Evolutionary conservation across 1,140 invertebrate genomes (phyloP).

Genomic region (Drosophila nigromelanica): DNA sequence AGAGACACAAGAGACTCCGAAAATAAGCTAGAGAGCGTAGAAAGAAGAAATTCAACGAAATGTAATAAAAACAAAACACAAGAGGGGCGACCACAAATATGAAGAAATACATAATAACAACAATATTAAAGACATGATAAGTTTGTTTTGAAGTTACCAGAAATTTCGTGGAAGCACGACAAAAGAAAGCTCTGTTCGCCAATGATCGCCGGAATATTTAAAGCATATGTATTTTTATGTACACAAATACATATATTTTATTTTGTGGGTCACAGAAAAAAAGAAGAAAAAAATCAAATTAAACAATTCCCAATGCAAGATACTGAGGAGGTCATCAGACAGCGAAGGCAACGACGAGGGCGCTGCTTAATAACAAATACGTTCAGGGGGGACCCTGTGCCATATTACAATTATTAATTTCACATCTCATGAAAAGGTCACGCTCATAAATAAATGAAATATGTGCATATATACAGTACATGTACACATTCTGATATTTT

Average conservation of each 20-base stretch:
- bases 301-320: conserved; percentile 40
- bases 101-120: conserved; percentile 32
- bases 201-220: not conserved
- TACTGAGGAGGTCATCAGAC: conserved; percentile 52
- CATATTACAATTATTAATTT: conserved; percentile 73
- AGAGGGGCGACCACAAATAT: not conserved
- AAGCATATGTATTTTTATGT: conserved; percentile 13
- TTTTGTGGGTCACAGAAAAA: conserved; percentile 70
- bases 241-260: conserved; percentile 21
- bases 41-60: conserved; percentile 29
- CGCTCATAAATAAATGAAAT: conserved; percentile 37
- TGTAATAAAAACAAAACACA: conserved; percentile 36
- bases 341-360: conserved; percentile 18
- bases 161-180: conserved; percentile 52
- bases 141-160: conserved; percentile 56
- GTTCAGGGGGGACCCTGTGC: conserved; percentile 62
- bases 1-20: conserved; percentile 25
- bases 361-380: conserved; percentile 22
- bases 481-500: conserved; percentile 28
- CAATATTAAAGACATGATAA: conserved; percentile 35
- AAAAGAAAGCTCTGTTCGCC: conserved; percentile 53
- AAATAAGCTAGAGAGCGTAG: conserved; percentile 3
- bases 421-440: conserved; percentile 66
- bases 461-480: not conserved
- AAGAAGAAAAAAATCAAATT: not conserved